These are phyloP conservation scores for Rhadinocentrus ornatus DNA, from an alignment of 2,797 vertebrate genomes.

Conservation along the genomic window DNA sequence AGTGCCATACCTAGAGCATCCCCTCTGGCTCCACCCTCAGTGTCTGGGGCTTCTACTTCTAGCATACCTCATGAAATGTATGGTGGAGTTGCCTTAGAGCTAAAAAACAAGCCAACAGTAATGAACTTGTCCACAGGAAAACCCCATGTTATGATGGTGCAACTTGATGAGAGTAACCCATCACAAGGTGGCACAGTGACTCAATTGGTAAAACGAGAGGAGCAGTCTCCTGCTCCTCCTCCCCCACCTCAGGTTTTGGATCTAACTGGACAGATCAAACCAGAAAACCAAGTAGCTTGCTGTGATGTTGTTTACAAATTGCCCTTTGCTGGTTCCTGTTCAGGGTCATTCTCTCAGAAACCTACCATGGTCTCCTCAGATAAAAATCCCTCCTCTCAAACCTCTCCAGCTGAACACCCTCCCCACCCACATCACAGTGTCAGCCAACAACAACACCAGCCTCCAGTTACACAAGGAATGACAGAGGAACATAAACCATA, in stretches of 20 bases:
- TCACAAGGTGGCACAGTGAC: constrained; percentile 85
- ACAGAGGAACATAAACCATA: constrained; percentile 82
- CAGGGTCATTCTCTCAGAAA: constrained; percentile 88
- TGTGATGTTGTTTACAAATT: constrained; percentile 99
- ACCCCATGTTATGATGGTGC: constrained; percentile 95
- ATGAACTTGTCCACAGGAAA: constrained; percentile 88
- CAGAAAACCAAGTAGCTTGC: constrained; percentile 95
- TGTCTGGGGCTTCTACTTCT: constrained; percentile 67
- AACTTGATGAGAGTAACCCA: constrained; percentile 88
- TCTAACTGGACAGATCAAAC: constrained; percentile 91
- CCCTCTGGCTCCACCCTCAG: constrained; percentile 81
- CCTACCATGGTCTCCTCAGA: constrained; percentile 85
- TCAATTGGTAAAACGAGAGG: constrained; percentile 91
- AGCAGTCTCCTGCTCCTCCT: constrained; percentile 72
- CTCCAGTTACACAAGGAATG: constrained; percentile 75
- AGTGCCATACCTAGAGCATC: constrained; percentile 85
- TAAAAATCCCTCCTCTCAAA: constrained; percentile 81
- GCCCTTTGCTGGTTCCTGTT: constrained; percentile 93
- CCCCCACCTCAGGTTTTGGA: constrained; percentile 88
- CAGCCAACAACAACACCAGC: constrained; percentile 79
- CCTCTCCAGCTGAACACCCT: constrained; percentile 69
- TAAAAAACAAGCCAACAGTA: constrained; percentile 89
- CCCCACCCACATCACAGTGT: constrained; percentile 72
- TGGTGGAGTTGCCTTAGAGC: constrained; percentile 86
- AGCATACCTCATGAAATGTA: constrained; percentile 84